Base-by-base conservation (phyloP, 2,888 invertebrate species). In the Leuctra nigra region DNA sequence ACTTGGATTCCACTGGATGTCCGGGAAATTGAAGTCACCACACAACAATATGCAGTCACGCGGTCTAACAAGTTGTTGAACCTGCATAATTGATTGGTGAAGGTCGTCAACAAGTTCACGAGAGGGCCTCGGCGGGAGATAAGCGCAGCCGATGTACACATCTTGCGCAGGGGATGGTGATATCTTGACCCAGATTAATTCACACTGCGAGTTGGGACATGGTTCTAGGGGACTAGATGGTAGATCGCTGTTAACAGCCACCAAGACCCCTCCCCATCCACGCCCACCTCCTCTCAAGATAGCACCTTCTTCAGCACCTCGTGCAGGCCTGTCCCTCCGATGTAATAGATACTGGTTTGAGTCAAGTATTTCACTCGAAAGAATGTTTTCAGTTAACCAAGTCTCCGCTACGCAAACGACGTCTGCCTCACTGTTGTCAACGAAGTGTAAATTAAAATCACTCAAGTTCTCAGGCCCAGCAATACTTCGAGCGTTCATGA, bases 381-480 rank as follows among this genome's bases (percentile, higher is more conserved):
- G 25, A 23, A 47, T 24, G 25, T 47, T 47, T n/a, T 47, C 47
- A 23, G 22, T 23, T 13, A 47, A 24, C 47, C 47, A 47, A 2
- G 47, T 47, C 25, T 47, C 47, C 4, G 47, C 24, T 13, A 47
- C 47, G 25, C 47, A 47, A 13, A 47, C 25, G 13, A 47, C 16
- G 24, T 47, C 47, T 22, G 47, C 47, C 24, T 47, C 47, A 47
- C 47, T 47, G 47, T 24, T 47, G 4, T 47, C 47, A 13, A 24
- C 47, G 16, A 47, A 47, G 47, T 47, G 24, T 23, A 24, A 11
- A 24, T 47, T 47, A 23, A 47, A 47, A 6, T 47, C 47, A 4
- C n/a, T 16, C 24, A 47, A 24, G 6, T 47, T 47, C 16, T 24
- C 25, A n/a, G 24, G n/a, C 11, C 47, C 47, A n/a, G 47, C 11